Conservation (phyloP, 2,797 vertebrate genomes). For the Acanthis flammea region DNA sequence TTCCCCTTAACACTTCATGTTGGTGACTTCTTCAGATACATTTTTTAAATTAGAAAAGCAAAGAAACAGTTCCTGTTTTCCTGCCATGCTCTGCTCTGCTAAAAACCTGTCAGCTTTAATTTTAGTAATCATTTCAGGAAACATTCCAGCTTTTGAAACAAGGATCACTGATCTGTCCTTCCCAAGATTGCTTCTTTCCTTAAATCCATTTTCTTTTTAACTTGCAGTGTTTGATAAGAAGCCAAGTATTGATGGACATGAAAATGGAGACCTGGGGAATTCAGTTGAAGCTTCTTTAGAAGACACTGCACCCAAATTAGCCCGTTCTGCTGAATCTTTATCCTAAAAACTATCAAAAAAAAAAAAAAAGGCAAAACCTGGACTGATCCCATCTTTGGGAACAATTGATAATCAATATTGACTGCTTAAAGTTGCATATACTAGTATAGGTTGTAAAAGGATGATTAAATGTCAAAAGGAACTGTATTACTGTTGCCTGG, state of each 20-base stretch:
- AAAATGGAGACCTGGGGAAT: slow-evolving; percentile 86
- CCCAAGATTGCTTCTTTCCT: not conserved
- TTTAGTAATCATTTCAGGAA: not conserved
- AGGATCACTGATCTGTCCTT: not conserved
- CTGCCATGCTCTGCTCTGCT: not conserved
- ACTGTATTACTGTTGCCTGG: slow-evolving; percentile 69
- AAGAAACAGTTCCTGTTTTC: not conserved
- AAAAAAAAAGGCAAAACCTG: not conserved
- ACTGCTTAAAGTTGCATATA: slow-evolving; percentile 62
- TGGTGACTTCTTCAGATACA: not conserved
- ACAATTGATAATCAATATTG: slow-evolving; percentile 58
- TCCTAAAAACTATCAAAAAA: slow-evolving; percentile 73
- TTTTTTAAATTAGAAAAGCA: not conserved
- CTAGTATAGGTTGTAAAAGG: slow-evolving; percentile 60
- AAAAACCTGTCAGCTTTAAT: not conserved
- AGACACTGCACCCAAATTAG: slow-evolving; percentile 81
- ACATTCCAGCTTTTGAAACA: not conserved
- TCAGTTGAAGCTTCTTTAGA: slow-evolving; percentile 81
- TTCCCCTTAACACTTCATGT: not conserved
- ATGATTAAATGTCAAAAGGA: slow-evolving; percentile 60
- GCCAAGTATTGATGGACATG: slow-evolving; percentile 79
- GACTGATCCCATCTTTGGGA: slow-evolving; percentile 53
- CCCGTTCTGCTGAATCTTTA: slow-evolving; percentile 80
- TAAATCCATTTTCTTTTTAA: slow-evolving; percentile 6
- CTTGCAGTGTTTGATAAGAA: slow-evolving; percentile 88